Percentiles rank a stretch among this genome's conserved stretches.
phyloP scores from a whole-genome alignment of 2,113 vertebrate species.

The Oncorhynchus gorbuscha region DNA sequence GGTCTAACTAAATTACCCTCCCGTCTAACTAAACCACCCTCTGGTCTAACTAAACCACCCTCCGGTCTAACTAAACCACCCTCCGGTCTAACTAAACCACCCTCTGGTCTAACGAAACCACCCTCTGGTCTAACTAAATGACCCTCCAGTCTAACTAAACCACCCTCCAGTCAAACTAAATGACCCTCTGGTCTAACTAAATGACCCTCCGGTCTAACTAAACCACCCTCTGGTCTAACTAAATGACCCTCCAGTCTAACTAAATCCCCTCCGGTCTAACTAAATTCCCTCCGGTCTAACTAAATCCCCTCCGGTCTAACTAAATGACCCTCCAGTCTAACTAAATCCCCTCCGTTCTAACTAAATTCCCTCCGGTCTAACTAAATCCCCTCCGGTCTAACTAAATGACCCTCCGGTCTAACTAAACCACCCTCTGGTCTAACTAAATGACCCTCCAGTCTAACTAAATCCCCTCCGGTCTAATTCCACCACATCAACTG shows the following conservation, averaged over 20 bases:
- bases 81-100: not conserved
- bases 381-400: conserved; percentile 3
- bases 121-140: not conserved
- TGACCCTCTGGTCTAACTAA: conserved; percentile 5
- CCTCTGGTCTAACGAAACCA: not conserved
- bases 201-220: not conserved
- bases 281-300: not conserved
- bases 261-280: conserved; percentile 5
- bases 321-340: conserved; percentile 7
- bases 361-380: not conserved
- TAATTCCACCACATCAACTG: conserved; percentile 22
- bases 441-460: not conserved
- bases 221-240: conserved; percentile 8
- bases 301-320: too few relatives aligned
- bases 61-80: conserved; percentile 3
- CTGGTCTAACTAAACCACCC: not conserved
- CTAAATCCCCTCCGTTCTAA: not conserved
- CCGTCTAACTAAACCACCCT: conserved; percentile 13
- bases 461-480: not conserved
- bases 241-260: not conserved
- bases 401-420: conserved; percentile 17
- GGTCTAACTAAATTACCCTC: not conserved
- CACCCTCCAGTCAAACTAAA: conserved; percentile 1
- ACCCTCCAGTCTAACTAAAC: not conserved
- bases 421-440: not conserved